Conservation (phyloP, 2,888 invertebrate species). For the Globia sparganii region DNA sequence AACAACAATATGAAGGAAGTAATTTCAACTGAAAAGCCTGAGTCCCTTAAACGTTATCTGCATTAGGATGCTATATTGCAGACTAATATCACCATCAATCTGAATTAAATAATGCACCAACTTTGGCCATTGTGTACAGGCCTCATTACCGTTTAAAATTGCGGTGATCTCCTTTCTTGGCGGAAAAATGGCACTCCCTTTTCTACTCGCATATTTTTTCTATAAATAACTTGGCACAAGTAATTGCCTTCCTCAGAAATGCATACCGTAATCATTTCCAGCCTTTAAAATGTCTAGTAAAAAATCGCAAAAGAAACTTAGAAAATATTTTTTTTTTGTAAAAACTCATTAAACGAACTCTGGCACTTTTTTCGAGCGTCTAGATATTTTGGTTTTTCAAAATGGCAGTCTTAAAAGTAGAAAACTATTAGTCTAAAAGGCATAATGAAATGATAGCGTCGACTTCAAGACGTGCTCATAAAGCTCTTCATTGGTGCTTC, state of each 20-base stretch:
- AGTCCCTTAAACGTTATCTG: neutral
- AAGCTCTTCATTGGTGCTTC: constrained; percentile 21
- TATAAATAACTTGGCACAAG: constrained; percentile 29
- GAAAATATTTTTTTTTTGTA: neutral
- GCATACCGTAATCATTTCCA: constrained; percentile 31
- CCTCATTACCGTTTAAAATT: constrained; percentile 49
- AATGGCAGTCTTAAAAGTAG: constrained; percentile 15
- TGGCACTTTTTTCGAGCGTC: constrained; percentile 25
- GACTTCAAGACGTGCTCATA: constrained; percentile 1
- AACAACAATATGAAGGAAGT: neutral
- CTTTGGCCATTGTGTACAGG: constrained; percentile 54
- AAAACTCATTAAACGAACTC: constrained; percentile 23
- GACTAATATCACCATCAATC: constrained; percentile 13
- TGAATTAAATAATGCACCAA: constrained; percentile 45
- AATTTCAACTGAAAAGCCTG: neutral
- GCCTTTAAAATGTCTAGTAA: constrained; percentile 5
- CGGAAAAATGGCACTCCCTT: constrained; percentile 35
- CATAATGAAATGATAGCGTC: constrained; percentile 35
- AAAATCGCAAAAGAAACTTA: neutral
- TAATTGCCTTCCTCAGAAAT: constrained; percentile 35
- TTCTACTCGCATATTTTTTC: constrained; percentile 31
- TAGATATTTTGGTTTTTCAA: constrained; percentile 18
- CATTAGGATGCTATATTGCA: constrained; percentile 12
- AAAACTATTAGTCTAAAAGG: constrained; percentile 32
- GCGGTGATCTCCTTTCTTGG: constrained; percentile 48